Conservation (phyloP, 35 echinoderm and acorn worm genomes). For the Strongylocentrotus purpuratus region DNA sequence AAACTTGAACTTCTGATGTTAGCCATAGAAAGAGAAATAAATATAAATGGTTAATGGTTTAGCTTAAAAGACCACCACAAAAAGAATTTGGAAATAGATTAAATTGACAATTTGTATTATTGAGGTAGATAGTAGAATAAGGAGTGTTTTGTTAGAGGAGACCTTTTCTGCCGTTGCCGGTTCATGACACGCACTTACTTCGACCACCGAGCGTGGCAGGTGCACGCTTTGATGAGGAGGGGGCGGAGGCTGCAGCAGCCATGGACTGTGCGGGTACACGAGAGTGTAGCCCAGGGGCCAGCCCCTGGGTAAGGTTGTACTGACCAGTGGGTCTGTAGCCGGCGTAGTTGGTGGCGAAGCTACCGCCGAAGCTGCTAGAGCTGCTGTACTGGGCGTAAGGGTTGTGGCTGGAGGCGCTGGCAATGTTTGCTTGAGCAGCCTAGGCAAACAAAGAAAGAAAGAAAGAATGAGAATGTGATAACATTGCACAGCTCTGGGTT, state of each 20-base stretch:
- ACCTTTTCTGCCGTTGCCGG: neutral
- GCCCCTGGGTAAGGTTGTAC: slow-evolving; percentile 29
- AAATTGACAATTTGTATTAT: neutral
- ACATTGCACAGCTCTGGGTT: no score
- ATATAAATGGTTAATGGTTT: slow-evolving; percentile 3
- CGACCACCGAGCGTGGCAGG: slow-evolving; percentile 37
- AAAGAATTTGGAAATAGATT: neutral
- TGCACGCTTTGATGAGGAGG: neutral
- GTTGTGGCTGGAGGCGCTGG: slow-evolving; percentile 44
- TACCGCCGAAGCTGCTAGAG: slow-evolving; percentile 80
- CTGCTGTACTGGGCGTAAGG: slow-evolving; percentile 71
- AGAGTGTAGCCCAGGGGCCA: neutral
- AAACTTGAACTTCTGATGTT: neutral
- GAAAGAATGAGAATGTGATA: neutral
- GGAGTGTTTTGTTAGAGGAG: slow-evolving; percentile 23
- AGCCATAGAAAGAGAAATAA: slow-evolving; percentile 5
- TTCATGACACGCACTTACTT: slow-evolving; percentile 56
- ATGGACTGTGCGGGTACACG: neutral
- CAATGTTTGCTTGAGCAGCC: slow-evolving; percentile 2
- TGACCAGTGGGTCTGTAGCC: slow-evolving; percentile 83
- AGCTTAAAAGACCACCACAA: neutral
- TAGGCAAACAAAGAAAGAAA: neutral
- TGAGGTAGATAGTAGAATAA: neutral
- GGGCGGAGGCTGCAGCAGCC: neutral
- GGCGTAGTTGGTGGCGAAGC: slow-evolving; percentile 89